A percentile compares a stretch with the other conserved stretches of the same genome.
These are phyloP conservation scores for Castor canadensis DNA, from an alignment of 2,113 vertebrate genomes.

Conservation along the genomic window DNA sequence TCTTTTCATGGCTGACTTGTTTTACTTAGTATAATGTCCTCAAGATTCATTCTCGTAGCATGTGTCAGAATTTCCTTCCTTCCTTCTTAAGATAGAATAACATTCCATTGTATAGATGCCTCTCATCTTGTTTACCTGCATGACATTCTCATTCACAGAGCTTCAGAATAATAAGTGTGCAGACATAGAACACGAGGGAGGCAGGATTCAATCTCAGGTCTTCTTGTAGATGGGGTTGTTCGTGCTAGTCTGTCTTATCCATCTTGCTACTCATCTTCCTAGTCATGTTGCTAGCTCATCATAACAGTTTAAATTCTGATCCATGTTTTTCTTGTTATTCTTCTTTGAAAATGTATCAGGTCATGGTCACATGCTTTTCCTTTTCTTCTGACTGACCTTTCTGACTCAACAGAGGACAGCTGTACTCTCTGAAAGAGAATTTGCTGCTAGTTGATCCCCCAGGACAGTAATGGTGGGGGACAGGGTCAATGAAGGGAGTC, in stretches of 20 bases:
- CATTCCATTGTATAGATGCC: rapidly evolving
- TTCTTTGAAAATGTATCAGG: background rate
- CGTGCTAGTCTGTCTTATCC: too few species aligned
- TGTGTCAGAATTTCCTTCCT: background rate
- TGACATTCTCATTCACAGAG: background rate
- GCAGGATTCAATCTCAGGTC: background rate
- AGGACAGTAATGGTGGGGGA: rapidly evolving
- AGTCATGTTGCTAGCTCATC: background rate
- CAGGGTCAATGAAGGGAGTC: too few species aligned
- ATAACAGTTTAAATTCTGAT: rapidly evolving
- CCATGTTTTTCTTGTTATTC: too few species aligned
- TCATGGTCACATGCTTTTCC: background rate
- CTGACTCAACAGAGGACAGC: rapidly evolving
- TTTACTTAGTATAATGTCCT: background rate
- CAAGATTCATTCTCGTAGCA: too few species aligned
- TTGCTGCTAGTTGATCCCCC: background rate
- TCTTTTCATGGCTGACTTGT: background rate
- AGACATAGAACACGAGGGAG: too few species aligned
- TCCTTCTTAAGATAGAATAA: background rate
- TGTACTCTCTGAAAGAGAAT: background rate
- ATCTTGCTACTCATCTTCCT: too few species aligned
- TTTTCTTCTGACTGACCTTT: background rate
- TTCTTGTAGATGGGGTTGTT: background rate
- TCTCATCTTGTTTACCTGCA: rapidly evolving
- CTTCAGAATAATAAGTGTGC: background rate